Evolutionary conservation across 2,113 vertebrate genomes (phyloP).

Genomic region (Miniopterus natalensis): DNA sequence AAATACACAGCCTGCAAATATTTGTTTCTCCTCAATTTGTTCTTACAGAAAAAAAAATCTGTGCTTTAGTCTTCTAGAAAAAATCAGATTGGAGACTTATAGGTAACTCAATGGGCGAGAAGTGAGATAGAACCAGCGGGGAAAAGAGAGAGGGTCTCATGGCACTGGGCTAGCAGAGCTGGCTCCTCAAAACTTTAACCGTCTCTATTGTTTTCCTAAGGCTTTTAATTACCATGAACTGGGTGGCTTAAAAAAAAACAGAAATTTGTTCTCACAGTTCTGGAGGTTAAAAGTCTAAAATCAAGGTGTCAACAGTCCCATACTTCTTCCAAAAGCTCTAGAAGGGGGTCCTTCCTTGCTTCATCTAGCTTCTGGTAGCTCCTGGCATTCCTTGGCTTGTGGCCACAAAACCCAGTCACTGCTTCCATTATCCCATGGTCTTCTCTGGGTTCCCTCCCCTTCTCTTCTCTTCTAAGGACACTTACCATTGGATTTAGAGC

Average conservation of each 20-base stretch:
- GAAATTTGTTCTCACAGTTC: background rate
- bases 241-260: background rate
- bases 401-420: background rate
- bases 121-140: background rate
- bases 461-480: background rate
- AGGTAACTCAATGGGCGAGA: background rate
- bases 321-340: background rate
- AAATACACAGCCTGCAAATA: background rate
- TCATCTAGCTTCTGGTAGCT: background rate
- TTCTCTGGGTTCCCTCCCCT: background rate
- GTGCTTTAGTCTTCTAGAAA: background rate
- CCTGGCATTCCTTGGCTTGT: background rate
- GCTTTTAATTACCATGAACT: background rate
- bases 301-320: background rate
- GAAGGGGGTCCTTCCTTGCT: background rate
- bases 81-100: background rate
- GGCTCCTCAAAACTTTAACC: background rate
- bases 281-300: background rate
- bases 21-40: background rate
- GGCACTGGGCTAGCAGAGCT: background rate
- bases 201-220: background rate
- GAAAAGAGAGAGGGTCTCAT: background rate
- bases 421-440: background rate
- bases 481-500: background rate
- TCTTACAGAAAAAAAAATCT: background rate